Percentiles rank a stretch among this genome's conserved stretches.
Conservation (phyloP, 2,888 invertebrate species). For the Eurytoma adleriae region DNA sequence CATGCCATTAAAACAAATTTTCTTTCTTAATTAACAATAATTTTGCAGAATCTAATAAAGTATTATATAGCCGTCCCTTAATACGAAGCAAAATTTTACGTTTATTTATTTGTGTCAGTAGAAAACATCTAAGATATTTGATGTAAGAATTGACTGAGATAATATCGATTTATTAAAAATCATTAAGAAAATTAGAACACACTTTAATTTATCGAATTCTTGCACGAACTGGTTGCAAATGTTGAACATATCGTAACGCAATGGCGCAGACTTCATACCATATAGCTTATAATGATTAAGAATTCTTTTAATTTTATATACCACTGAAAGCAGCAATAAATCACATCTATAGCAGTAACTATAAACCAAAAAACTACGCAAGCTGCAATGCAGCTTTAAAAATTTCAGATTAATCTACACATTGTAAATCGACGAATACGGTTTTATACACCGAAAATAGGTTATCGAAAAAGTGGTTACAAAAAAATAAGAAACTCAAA, state of each 20-base stretch:
- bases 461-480: too few relatives aligned
- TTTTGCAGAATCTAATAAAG: too few relatives aligned
- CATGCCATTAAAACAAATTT: too few relatives aligned
- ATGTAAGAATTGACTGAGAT: not conserved
- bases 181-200: conserved; percentile 23
- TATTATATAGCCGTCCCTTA: too few relatives aligned
- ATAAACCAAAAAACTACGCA: too few relatives aligned
- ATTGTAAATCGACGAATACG: not conserved
- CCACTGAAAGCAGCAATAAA: too few relatives aligned
- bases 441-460: not conserved
- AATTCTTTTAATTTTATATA: conserved; percentile 3
- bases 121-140: not conserved
- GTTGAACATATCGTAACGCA: not conserved
- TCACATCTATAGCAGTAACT: too few relatives aligned
- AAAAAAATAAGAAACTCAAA: too few relatives aligned
- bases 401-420: too few relatives aligned
- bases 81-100: too few relatives aligned
- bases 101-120: not conserved
- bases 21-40: too few relatives aligned
- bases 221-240: conserved; percentile 11
- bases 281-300: not conserved
- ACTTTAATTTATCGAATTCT: not conserved
- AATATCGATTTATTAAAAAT: conserved; percentile 4
- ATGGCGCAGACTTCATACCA: not conserved
- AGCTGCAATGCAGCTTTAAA: too few relatives aligned